phyloP scores from a whole-genome alignment of 2,113 vertebrate species.

The Rostratula benghalensis region DNA sequence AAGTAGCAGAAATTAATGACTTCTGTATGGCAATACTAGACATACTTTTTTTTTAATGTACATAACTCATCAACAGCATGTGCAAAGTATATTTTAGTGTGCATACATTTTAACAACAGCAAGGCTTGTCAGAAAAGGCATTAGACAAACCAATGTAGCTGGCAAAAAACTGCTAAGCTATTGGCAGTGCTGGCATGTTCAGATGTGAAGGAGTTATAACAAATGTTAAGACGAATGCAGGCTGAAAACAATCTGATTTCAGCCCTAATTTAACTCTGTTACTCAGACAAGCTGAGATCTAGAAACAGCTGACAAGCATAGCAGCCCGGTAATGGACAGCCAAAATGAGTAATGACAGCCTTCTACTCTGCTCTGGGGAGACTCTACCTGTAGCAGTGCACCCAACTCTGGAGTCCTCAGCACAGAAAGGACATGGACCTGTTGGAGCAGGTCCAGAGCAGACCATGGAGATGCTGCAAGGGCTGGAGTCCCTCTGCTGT shows the following conservation, averaged over 20 bases:
- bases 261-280: background rate
- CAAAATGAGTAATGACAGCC: background rate
- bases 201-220: background rate
- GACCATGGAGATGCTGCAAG: too few species aligned
- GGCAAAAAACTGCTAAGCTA: background rate
- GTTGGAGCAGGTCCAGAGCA: too few species aligned
- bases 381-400: too few species aligned
- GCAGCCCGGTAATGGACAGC: background rate
- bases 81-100: background rate
- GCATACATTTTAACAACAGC: background rate
- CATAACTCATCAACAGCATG: background rate
- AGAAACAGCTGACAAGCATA: background rate
- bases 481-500: too few species aligned
- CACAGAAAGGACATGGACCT: too few species aligned
- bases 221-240: background rate
- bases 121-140: background rate
- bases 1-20: background rate
- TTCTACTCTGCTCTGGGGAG: too few species aligned
- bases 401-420: too few species aligned
- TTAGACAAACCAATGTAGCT: background rate
- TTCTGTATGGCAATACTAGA: background rate
- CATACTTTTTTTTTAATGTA: background rate
- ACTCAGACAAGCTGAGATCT: background rate
- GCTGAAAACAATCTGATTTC: background rate
- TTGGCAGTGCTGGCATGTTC: background rate